phyloP scores from a whole-genome alignment of 2,888 invertebrate genomes.

The Drosophila yooni region DNA sequence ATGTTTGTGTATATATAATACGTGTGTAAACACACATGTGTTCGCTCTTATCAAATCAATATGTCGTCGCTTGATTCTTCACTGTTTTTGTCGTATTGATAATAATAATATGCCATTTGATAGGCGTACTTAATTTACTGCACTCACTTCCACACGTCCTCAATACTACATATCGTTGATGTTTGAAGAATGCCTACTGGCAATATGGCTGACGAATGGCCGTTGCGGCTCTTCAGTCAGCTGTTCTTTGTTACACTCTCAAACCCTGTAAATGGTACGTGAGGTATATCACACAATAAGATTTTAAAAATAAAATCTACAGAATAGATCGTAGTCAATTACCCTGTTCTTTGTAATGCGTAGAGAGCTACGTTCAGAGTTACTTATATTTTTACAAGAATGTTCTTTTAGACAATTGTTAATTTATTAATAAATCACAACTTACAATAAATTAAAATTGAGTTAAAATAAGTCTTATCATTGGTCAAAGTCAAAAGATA shows the following conservation, averaged over 20 bases:
- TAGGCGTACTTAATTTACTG: slow-evolving; percentile 60
- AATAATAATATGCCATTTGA: slow-evolving; percentile 63
- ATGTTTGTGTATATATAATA: neutral
- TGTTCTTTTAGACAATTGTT: neutral
- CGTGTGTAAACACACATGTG: slow-evolving; percentile 7
- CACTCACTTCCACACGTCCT: slow-evolving; percentile 70
- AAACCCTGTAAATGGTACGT: neutral
- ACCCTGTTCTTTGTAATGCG: neutral
- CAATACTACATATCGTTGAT: slow-evolving; percentile 50
- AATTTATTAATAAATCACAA: neutral
- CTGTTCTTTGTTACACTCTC: slow-evolving; percentile 73
- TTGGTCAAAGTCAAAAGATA: neutral
- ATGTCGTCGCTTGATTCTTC: slow-evolving; percentile 63
- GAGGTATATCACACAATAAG: slow-evolving; percentile 14
- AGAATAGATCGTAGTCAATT: neutral
- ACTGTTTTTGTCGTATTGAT: slow-evolving; percentile 49
- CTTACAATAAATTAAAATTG: neutral
- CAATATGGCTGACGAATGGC: slow-evolving; percentile 70
- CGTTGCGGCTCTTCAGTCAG: slow-evolving; percentile 65
- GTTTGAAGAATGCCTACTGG: slow-evolving; percentile 29
- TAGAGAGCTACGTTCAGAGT: neutral
- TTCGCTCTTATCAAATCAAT: slow-evolving; percentile 67
- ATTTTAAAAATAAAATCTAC: neutral
- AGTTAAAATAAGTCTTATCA: neutral
- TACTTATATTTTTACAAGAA: neutral